Percentiles rank a stretch among this genome's conserved stretches.
phyloP scores from a whole-genome alignment of 2,113 vertebrate genomes.

The Sminthopsis crassicaudata region DNA sequence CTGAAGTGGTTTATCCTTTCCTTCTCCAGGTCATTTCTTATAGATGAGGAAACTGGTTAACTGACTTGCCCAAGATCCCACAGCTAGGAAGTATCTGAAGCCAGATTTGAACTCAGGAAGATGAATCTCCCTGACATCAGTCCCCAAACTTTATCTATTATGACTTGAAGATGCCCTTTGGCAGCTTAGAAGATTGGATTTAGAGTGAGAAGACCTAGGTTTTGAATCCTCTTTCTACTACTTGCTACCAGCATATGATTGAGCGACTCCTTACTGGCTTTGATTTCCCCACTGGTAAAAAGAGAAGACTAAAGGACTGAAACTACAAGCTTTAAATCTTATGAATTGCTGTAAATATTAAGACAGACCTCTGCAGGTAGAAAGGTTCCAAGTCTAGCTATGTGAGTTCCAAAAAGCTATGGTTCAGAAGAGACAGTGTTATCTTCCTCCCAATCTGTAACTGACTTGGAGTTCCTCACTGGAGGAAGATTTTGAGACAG shows the following conservation, averaged over 20 bases:
- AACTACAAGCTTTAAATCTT: background rate
- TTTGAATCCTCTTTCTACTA: background rate
- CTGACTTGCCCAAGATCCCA: background rate
- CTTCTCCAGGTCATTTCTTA: background rate
- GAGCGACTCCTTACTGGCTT: background rate
- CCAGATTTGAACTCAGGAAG: background rate
- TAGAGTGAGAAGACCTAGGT: background rate
- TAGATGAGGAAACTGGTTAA: background rate
- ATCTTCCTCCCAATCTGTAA: background rate
- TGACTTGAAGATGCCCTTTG: background rate
- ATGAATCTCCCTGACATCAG: background rate
- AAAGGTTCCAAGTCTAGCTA: background rate
- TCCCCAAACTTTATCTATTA: background rate
- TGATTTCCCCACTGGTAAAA: background rate
- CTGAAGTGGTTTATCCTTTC: background rate
- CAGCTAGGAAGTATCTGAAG: background rate
- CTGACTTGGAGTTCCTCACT: background rate
- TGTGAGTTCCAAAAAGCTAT: background rate
- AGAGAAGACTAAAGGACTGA: background rate
- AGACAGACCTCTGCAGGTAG: background rate
- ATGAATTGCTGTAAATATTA: background rate
- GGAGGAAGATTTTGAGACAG: background rate
- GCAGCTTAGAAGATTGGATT: background rate
- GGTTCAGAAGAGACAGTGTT: background rate
- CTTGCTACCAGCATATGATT: background rate